Evolutionary conservation across 2,113 vertebrate species (phyloP), one percentile per base, ranked within the genome.

Genomic region (Mesoclemmys tuberculata): DNA sequence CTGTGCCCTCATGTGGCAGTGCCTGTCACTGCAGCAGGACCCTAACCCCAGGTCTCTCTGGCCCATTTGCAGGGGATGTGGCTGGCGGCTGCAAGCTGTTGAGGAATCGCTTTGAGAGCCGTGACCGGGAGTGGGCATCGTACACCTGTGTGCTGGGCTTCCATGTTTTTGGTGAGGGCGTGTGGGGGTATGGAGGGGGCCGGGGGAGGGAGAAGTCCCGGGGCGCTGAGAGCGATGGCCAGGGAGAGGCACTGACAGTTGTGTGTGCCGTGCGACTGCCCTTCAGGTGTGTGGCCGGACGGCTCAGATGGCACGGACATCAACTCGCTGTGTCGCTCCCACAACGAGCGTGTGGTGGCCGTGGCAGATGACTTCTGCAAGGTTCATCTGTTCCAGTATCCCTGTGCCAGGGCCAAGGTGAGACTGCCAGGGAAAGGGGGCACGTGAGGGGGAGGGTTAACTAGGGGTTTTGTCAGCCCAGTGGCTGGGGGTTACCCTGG

Each of bases 291-390:
- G 90, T 99, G 99, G 99, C 95, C 99, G 1, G 99, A 99, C 13
- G 99, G 99, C 71, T 99, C 99, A 0, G 99, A 99, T 8, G 99
- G 99, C 56, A 99, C 99, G 0, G 99, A 99, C 97, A 99, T 99
- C 97, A 99, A 99, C 54, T 99, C 99, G 1, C 97, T 99, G 94
- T 99, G 99, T 92, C 99, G 99, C 78, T 99, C 99, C 22, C 98
- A 99, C 98, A 98, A 97, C 16, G 99, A 99, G 96, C 98, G 95
- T 4, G 48, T 99, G 85, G 99, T 99, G 85, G 99, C 99, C 0
- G 99, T 99, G 78, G 99, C 99, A 0, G 99, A 99, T 11, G 99
- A 99, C 97, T 99, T 99, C 98, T 99, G 99, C 93, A 99, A 99
- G 95, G 99, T 99, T 74, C 99, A 99, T 75, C 98, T 99, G 71